phyloP scores from a whole-genome alignment of 2,113 vertebrate genomes.

The Mormyrus lacerda region DNA sequence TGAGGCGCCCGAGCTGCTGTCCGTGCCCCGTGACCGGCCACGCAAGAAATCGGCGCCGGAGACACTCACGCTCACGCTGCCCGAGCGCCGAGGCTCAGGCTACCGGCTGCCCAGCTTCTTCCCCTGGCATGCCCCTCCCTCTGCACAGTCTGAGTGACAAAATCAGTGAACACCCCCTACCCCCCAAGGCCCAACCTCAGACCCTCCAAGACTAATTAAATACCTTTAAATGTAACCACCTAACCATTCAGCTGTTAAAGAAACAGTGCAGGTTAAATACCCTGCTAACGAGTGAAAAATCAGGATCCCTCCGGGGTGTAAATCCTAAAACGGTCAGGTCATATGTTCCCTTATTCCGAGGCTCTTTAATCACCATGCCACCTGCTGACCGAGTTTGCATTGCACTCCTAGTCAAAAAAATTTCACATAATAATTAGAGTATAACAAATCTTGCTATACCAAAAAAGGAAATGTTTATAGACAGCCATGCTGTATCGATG shows the following conservation, averaged over 20 bases:
- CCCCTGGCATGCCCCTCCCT: conserved; percentile 62
- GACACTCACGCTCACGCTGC: conserved; percentile 89
- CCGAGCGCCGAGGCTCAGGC: conserved; percentile 60
- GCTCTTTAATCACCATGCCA: not conserved
- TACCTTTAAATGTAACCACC: not conserved
- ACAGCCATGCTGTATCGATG: not conserved
- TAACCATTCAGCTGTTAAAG: not conserved
- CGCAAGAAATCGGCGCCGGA: conserved; percentile 96
- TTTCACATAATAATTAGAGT: not conserved
- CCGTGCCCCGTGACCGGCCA: conserved; percentile 86
- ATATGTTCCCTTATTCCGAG: not conserved
- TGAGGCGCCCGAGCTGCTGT: conserved; percentile 87
- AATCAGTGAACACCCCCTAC: not conserved
- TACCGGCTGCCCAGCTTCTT: conserved; percentile 69
- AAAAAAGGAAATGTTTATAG: not conserved
- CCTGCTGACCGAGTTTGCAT: not conserved
- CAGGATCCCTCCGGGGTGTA: not conserved
- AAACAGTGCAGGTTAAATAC: not conserved
- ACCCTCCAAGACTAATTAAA: not conserved
- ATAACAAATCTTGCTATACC: not conserved
- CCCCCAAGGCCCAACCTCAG: not conserved
- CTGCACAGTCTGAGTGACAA: conserved; percentile 57
- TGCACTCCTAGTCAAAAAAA: not conserved
- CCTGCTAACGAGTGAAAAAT: not conserved
- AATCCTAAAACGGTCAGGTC: not conserved